These are phyloP conservation scores for Clusia tigrina DNA, from an alignment of 2,888 invertebrate species.

Conservation along the genomic window DNA sequence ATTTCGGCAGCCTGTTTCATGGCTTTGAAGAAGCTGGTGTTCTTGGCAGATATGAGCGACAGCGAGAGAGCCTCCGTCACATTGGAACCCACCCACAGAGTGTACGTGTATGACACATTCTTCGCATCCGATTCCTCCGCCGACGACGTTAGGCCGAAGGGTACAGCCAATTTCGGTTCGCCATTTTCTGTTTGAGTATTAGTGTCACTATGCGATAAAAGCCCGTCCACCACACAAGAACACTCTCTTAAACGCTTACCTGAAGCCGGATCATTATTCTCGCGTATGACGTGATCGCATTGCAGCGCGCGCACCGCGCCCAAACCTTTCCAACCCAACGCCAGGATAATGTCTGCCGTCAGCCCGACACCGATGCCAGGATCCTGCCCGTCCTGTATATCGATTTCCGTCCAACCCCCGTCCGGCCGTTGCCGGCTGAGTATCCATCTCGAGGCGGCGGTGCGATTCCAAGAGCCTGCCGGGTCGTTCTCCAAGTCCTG, in stretches of 20 bases:
- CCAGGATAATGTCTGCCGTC: conserved; percentile 83
- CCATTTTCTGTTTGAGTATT: conserved; percentile 58
- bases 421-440: conserved; percentile 76
- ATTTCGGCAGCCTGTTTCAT: conserved; percentile 87
- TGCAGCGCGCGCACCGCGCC: conserved; percentile 71
- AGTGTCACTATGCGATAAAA: background rate
- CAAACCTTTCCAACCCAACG: conserved; percentile 76
- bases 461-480: conserved; percentile 78
- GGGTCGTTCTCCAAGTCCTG: conserved; percentile 77
- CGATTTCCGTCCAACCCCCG: conserved; percentile 78
- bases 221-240: background rate
- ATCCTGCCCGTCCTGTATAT: conserved; percentile 64
- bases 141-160: conserved; percentile 61
- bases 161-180: conserved; percentile 63
- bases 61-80: conserved; percentile 83
- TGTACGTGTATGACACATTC: conserved; percentile 83
- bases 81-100: conserved; percentile 88
- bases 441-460: conserved; percentile 79
- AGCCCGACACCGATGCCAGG: conserved; percentile 70
- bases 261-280: conserved; percentile 61
- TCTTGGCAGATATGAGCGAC: conserved; percentile 77
- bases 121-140: conserved; percentile 63
- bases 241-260: conserved; percentile 46
- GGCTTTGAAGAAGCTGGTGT: conserved; percentile 74
- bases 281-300: conserved; percentile 64